Evolutionary conservation across 2,113 vertebrate species (phyloP), one percentile per base, ranked within the genome.

Genomic region (Nansenia antarctica): DNA sequence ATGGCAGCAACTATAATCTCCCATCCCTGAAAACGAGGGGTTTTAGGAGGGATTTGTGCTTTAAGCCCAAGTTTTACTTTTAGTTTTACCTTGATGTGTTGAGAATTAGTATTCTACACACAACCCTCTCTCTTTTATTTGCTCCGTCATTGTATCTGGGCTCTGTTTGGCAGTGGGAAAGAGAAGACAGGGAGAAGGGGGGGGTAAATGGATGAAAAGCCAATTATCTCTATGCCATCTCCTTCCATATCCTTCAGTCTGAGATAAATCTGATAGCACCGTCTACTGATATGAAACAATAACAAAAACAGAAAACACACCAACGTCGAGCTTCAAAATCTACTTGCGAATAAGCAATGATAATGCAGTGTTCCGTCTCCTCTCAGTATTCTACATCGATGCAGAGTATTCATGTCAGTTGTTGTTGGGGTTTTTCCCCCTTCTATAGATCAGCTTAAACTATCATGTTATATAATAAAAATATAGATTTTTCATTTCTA

Each of bases 81-180:
- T n/a, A 1, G 32, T 65, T 64, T 76, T 34, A 66, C 12, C 15
- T 57, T 47, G 2, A 47, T 64, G n/a, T 32, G 65, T 74, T 61
- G 42, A 60, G 2, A 78, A 68, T 42, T 34, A 67, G n/a, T 12
- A 35, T 59, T 60, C 45, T 65, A 55, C 14, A 49, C 12, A 62
- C 3, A 49, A 0, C 5, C 45, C 45, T 49, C 45, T 9, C 2
- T 47, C 2, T 62, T 55, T 58, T 49, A 62, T 59, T 53, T 20
- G 22, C 32, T 67, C 57, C 31, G 26, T 73, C 35, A 67, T 79
- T 54, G 62, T 74, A 37, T 58, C 72, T 47, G 47, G 9, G 1
- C 1, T 47, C n/a, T 18, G 34, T 54, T 64, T 31, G 52, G 1
- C 5, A 15, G 47, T 59, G 47, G 32, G 34, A 5, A 54, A 57